Conservation (phyloP, 2,113 vertebrate species). For the Orycteropus afer region DNA sequence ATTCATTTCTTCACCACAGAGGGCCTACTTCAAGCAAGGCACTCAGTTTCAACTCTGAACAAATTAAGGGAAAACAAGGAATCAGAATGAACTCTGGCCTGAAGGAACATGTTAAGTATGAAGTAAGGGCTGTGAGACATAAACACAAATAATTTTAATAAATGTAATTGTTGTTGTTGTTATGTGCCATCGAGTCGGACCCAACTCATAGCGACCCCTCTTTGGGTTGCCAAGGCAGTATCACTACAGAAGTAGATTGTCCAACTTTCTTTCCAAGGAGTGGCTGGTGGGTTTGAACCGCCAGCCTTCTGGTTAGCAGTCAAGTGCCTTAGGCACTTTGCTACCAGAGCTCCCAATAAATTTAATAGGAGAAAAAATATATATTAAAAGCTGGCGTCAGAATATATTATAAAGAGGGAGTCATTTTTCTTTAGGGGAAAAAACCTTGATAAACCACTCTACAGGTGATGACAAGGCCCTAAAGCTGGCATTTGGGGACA, state of each 20-base stretch:
- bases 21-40: background rate
- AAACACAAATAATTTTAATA: background rate
- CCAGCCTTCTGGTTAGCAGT: too few species aligned
- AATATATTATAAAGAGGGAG: slow-evolving; percentile 16
- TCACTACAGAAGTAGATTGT: too few species aligned
- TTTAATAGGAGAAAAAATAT: background rate
- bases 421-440: background rate
- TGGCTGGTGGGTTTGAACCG: too few species aligned
- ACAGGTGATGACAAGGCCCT: background rate
- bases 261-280: too few species aligned
- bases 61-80: background rate
- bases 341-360: too few species aligned
- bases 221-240: too few species aligned
- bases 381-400: background rate
- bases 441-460: background rate
- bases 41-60: background rate
- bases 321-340: too few species aligned
- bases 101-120: background rate
- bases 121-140: background rate
- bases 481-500: background rate
- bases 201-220: too few species aligned
- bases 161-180: too few species aligned
- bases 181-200: too few species aligned
- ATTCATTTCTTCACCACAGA: background rate
- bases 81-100: background rate